phyloP scores from a whole-genome alignment of 2,888 invertebrate species.

The Catocala nupta region DNA sequence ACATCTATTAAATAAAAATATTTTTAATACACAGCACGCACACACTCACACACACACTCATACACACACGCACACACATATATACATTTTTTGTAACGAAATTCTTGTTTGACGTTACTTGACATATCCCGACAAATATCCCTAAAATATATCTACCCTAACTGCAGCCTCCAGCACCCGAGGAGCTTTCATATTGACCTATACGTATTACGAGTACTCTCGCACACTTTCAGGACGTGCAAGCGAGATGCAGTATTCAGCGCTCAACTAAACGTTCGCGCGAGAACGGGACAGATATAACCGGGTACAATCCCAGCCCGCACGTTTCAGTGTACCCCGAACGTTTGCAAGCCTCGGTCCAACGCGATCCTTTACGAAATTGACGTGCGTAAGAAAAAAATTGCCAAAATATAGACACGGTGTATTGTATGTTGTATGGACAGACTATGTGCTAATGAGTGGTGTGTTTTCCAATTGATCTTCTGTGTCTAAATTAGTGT shows the following conservation, averaged over 20 bases:
- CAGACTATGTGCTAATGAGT: constrained; percentile 42
- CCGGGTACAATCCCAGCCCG: constrained; percentile 71
- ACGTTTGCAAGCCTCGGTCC: constrained; percentile 71
- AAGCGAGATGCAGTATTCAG: constrained; percentile 63
- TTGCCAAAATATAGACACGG: constrained; percentile 55
- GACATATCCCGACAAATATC: constrained; percentile 45
- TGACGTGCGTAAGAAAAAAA: constrained; percentile 60
- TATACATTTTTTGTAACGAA: constrained; percentile 1
- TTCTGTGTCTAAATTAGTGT: constrained; percentile 46
- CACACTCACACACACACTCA: too few relatives aligned
- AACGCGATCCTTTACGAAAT: constrained; percentile 55
- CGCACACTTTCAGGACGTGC: constrained; percentile 78
- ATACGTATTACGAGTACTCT: constrained; percentile 85
- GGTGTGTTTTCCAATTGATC: constrained; percentile 50
- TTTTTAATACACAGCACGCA: too few relatives aligned
- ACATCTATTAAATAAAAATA: too few relatives aligned
- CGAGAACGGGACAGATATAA: constrained; percentile 64
- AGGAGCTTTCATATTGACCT: constrained; percentile 87
- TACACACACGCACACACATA: too few relatives aligned
- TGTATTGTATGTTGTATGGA: constrained; percentile 40
- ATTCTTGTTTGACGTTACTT: constrained; percentile 45
- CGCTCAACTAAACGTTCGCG: constrained; percentile 49
- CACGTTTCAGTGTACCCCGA: constrained; percentile 78
- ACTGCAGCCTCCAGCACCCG: constrained; percentile 85
- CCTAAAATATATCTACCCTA: constrained; percentile 68